Conservation (phyloP, 2,113 vertebrate species). For the Scophthalmus maximus region DNA sequence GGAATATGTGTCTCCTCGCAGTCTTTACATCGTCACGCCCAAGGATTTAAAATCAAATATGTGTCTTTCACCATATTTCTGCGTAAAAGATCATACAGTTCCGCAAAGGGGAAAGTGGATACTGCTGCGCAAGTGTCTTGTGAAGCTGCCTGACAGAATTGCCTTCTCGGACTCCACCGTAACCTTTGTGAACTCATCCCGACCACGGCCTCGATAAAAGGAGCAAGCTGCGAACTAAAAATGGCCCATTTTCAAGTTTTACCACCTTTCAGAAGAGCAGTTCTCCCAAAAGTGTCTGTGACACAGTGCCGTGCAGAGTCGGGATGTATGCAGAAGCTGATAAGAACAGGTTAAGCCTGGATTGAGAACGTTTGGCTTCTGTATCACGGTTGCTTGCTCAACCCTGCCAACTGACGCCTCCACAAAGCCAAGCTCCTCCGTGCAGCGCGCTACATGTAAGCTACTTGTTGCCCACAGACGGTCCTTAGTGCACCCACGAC, state of each 20-base stretch:
- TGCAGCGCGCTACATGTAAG: constrained; percentile 29
- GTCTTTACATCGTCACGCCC: too few relatives aligned
- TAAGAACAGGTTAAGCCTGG: constrained; percentile 25
- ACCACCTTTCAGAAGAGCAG: background rate
- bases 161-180: too few relatives aligned
- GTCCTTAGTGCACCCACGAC: constrained; percentile 26
- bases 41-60: too few relatives aligned
- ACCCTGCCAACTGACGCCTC: constrained; percentile 20
- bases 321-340: background rate
- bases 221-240: background rate
- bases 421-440: constrained; percentile 37
- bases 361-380: constrained; percentile 11
- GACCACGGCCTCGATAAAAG: background rate
- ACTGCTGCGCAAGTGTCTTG: background rate
- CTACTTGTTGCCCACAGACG: constrained; percentile 67
- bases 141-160: background rate
- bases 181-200: background rate
- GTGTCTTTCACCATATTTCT: too few relatives aligned
- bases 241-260: background rate
- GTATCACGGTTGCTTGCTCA: constrained; percentile 23
- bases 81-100: too few relatives aligned
- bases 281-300: background rate
- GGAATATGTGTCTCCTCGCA: too few relatives aligned
- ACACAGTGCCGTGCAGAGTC: background rate
- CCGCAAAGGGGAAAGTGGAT: background rate